Conservation (phyloP, 2,888 invertebrate species). For the Drosophila ustulata region DNA sequence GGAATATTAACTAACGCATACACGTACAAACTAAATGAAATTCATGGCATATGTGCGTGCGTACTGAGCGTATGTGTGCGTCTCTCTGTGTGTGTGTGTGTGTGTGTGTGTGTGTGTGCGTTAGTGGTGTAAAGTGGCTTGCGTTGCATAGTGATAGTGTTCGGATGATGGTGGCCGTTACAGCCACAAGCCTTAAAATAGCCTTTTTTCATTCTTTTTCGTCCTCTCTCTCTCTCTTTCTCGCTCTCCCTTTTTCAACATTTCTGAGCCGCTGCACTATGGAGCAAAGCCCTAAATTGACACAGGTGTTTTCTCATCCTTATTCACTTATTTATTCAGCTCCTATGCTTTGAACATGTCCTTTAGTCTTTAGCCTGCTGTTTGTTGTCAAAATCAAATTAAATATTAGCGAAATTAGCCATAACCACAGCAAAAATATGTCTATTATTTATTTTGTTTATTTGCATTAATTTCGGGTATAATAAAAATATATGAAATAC, state of each 20-base stretch:
- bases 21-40: slow-evolving; percentile 77
- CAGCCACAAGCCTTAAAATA: slow-evolving; percentile 61
- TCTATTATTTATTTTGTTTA: no score
- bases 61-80: slow-evolving; percentile 42
- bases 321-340: not conserved
- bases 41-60: slow-evolving; percentile 80
- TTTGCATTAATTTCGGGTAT: no score
- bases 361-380: not conserved
- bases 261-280: slow-evolving; percentile 67
- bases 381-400: no score
- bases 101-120: slow-evolving; percentile 22
- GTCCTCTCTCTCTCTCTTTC: slow-evolving; percentile 6
- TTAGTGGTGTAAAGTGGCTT: slow-evolving; percentile 65
- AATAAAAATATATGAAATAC: no score
- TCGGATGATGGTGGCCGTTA: slow-evolving; percentile 55
- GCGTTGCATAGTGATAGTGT: slow-evolving; percentile 76
- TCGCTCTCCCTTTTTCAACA: slow-evolving; percentile 45
- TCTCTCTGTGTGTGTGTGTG: slow-evolving; percentile 18
- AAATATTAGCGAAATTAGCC: no score
- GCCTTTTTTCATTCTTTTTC: slow-evolving; percentile 29
- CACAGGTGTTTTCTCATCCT: not conserved
- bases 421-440: no score
- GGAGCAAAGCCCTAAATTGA: not conserved
- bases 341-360: no score
- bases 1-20: slow-evolving; percentile 79